Percentiles rank a stretch among this genome's conserved stretches.
phyloP scores from a whole-genome alignment of 1,140 invertebrate species.

The Brachystomella parvula region DNA sequence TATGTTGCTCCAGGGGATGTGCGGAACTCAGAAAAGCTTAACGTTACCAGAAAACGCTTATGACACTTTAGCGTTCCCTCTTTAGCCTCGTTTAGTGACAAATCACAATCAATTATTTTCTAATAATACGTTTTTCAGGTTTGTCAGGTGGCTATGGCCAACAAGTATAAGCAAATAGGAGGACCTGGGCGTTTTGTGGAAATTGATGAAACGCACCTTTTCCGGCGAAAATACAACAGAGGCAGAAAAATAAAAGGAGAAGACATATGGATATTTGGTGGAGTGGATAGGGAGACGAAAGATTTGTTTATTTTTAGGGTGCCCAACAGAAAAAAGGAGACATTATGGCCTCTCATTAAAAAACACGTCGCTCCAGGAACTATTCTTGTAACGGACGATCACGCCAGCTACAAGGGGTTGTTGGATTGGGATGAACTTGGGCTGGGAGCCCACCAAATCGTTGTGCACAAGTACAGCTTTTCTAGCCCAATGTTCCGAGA shows the following conservation, averaged over 20 bases:
- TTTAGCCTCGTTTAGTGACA: too few species aligned
- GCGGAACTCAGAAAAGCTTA: too few species aligned
- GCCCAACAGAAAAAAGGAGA: background rate
- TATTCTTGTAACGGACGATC: slow-evolving; percentile 3
- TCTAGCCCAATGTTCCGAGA: background rate
- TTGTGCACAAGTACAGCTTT: background rate
- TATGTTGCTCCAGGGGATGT: too few species aligned
- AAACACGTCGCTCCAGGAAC: background rate
- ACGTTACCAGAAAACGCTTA: too few species aligned
- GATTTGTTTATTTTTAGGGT: background rate
- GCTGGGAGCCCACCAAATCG: background rate
- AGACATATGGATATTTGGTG: background rate
- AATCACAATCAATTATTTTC: too few species aligned
- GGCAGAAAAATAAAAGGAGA: background rate
- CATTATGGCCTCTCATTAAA: background rate
- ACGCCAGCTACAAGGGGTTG: background rate
- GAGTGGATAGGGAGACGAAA: background rate
- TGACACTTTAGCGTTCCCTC: too few species aligned
- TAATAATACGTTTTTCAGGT: too few species aligned
- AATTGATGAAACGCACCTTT: too few species aligned
- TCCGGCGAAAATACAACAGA: background rate
- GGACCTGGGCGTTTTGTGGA: background rate
- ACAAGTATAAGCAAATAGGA: background rate
- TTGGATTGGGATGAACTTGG: slow-evolving; percentile 4
- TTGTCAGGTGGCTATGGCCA: background rate